Conservation (phyloP, 2,113 vertebrate species). For the Nymphicus hollandicus region DNA sequence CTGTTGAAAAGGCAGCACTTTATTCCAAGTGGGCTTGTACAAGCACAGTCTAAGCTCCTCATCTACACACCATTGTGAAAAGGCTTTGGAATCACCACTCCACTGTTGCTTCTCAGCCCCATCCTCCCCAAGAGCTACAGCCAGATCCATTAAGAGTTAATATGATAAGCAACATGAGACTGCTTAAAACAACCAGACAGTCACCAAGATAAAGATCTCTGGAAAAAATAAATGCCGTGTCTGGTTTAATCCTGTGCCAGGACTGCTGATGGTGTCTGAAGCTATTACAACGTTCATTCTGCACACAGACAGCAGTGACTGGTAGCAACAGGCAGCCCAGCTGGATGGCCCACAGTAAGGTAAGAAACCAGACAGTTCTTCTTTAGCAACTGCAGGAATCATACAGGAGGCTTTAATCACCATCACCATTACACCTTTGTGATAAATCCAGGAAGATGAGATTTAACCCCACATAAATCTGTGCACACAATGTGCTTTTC, state of each 20-base stretch:
- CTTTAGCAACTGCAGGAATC: background rate
- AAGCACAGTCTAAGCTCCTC: background rate
- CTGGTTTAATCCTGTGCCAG: background rate
- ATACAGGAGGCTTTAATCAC: background rate
- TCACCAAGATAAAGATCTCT: background rate
- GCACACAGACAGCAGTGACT: background rate
- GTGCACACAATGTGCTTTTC: background rate
- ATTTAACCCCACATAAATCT: background rate
- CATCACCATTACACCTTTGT: background rate
- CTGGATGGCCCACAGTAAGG: no score
- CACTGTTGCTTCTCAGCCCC: background rate
- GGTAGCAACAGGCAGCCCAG: background rate
- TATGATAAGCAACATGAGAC: background rate
- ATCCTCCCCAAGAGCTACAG: background rate
- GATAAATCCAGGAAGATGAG: background rate
- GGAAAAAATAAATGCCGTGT: background rate
- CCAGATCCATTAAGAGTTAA: background rate
- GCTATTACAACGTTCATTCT: background rate
- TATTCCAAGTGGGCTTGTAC: background rate
- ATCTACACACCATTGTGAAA: background rate
- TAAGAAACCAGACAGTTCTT: background rate
- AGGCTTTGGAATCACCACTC: background rate
- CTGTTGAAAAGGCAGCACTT: background rate
- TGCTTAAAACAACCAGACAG: background rate
- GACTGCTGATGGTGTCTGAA: background rate